Conservation (phyloP, 2,888 invertebrate species). For the Himalopsyche anomala region DNA sequence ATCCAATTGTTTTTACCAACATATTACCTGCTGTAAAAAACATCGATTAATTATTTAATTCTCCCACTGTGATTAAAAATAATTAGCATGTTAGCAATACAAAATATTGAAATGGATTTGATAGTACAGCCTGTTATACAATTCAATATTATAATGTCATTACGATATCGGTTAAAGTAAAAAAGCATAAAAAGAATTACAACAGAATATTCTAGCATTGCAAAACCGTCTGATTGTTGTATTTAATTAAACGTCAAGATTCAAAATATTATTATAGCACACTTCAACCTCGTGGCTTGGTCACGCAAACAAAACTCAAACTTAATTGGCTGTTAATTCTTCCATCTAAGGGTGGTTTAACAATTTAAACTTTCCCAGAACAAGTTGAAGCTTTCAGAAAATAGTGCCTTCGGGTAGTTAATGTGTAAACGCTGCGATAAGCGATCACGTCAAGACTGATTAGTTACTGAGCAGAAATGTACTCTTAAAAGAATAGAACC, state of each 20-base stretch:
- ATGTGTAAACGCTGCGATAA: constrained; percentile 35
- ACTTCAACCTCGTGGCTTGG: constrained; percentile 34
- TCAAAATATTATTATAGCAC: constrained; percentile 6
- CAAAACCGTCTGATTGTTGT: neutral
- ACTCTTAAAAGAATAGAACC: neutral
- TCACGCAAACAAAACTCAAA: constrained; percentile 59
- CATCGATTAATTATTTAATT: neutral
- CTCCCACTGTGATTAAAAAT: too few relatives aligned
- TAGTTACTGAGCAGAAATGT: neutral
- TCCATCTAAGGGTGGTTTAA: constrained; percentile 59
- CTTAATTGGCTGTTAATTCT: constrained; percentile 60
- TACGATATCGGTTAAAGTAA: too few relatives aligned
- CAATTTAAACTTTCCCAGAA: constrained; percentile 55
- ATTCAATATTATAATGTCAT: too few relatives aligned
- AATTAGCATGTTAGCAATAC: too few relatives aligned
- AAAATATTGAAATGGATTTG: too few relatives aligned
- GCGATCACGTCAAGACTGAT: constrained; percentile 15
- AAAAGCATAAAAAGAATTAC: too few relatives aligned
- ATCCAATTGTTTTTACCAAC: too few relatives aligned
- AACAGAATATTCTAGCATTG: too few relatives aligned
- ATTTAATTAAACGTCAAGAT: constrained; percentile 12
- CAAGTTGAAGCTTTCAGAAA: constrained; percentile 24
- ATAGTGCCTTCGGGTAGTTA: constrained; percentile 26
- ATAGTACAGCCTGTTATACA: too few relatives aligned
- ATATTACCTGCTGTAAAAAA: neutral